Base-by-base conservation (phyloP, 1,140 invertebrate species). In the Anadara kagoshimensis region DNA sequence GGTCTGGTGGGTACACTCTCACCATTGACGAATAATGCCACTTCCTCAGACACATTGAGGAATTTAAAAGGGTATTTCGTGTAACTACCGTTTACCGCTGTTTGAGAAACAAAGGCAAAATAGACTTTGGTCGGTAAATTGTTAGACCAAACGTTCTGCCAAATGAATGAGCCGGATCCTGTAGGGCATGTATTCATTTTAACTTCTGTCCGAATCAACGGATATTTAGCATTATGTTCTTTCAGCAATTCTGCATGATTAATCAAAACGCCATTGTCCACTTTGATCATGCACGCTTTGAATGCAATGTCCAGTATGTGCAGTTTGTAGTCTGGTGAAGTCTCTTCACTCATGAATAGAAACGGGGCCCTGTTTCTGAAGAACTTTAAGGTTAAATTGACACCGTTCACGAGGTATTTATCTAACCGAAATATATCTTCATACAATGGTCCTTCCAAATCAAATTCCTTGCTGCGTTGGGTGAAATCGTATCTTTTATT, bases 291-390 rank as follows among this genome's bases (percentile, higher is more conserved):
- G 59, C 45, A 57, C 47, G 45, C 56, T 64, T 61, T 69, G 41
- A 54, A 69, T 14, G 18, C 41, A 18, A 69, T 57, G 41, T 69
- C 67, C 24, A 69, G 43, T 43, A 71, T 57, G 56, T 71, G 54
- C 10, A 71, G n/a, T 57, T 64, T 71, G 59, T 64, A 64, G 0
- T 45, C 18, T 8, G 59, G 69, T 44, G 47, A 22, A 2, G n/a
- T 18, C 22, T 63, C 69, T 14, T n/a, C 49, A 24, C 51, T 57
- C 61, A 72, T 72, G 5, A 72, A 24, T n/a, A 72, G 29, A 44
- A 72, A 72, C 7, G 69, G 61, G 57, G 41, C 18, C 68, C n/a
- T n/a, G n/a, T n/a, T n/a, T n/a, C n/a, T 43, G 22, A 69, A 69
- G 16, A 69, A 43, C 41, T 59, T 69, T 26, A 69, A 59, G 45